Conservation (phyloP, 2,888 invertebrate species). For the Cryptocheilus praepositus region DNA sequence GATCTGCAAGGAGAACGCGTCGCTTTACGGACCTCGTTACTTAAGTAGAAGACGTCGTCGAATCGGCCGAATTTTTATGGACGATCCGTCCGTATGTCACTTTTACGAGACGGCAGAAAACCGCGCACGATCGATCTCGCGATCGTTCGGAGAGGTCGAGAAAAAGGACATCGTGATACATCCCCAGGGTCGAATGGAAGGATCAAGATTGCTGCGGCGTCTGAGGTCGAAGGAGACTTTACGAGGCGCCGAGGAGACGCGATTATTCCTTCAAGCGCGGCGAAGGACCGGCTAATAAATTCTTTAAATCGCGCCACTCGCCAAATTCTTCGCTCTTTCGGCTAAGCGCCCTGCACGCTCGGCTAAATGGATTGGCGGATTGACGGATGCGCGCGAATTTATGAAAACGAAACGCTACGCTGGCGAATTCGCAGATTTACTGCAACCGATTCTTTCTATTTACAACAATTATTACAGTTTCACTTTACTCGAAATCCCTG, state of each 20-base stretch:
- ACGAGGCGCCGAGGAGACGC: conserved; percentile 20
- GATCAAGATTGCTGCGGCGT: conserved; percentile 8
- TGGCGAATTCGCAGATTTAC: too few species aligned
- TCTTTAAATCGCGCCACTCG: not conserved
- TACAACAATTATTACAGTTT: too few species aligned
- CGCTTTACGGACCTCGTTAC: conserved; percentile 25
- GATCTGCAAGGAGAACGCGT: conserved; percentile 12
- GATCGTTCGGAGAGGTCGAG: not conserved
- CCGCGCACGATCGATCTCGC: too few species aligned
- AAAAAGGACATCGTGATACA: conserved; percentile 1
- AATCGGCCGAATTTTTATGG: conserved; percentile 24
- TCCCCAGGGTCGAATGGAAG: conserved; percentile 3
- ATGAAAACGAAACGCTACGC: too few species aligned
- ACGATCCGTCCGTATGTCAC: conserved; percentile 14
- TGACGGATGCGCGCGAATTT: too few species aligned
- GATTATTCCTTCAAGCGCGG: not conserved
- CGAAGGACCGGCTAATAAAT: conserved; percentile 6
- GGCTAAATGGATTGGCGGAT: too few species aligned
- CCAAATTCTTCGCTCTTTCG: too few species aligned
- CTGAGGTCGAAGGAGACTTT: conserved; percentile 14
- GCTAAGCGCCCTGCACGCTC: too few species aligned
- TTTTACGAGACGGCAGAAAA: conserved; percentile 21
- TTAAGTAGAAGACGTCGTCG: conserved; percentile 18
- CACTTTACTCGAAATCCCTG: too few species aligned
- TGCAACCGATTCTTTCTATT: too few species aligned